Evolutionary conservation across 2,113 vertebrate genomes (phyloP).

Genomic region (Halcyon malimbica): DNA sequence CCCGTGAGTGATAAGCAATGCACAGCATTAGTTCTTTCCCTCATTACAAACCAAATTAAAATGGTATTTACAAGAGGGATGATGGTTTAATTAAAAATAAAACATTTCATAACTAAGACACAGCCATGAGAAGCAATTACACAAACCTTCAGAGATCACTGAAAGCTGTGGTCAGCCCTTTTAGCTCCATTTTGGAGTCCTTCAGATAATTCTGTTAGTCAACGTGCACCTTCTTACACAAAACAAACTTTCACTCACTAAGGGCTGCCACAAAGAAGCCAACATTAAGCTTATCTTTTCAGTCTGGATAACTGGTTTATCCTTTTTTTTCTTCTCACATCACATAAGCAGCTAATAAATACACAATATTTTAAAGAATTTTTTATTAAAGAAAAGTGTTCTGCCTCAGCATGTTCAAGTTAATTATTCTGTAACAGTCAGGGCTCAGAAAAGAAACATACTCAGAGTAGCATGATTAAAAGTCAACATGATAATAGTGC

Average conservation of each 20-base stretch:
- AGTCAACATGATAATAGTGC: background rate
- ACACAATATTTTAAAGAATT: background rate
- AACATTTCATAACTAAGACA: slow-evolving; percentile 38
- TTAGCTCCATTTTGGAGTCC: background rate
- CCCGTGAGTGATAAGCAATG: background rate
- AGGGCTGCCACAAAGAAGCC: background rate
- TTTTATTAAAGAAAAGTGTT: background rate
- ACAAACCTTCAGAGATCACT: background rate
- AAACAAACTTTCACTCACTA: background rate
- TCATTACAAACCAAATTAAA: slow-evolving; percentile 63
- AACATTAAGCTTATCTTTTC: background rate
- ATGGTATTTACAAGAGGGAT: slow-evolving; percentile 42
- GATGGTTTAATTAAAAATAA: slow-evolving; percentile 66
- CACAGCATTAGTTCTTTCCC: background rate
- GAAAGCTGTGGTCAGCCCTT: background rate
- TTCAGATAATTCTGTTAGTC: background rate
- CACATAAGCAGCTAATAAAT: background rate
- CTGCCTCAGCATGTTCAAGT: background rate
- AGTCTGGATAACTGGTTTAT: background rate
- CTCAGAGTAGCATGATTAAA: background rate
- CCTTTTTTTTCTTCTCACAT: background rate
- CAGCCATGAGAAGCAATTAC: slow-evolving; percentile 5
- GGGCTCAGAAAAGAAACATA: background rate
- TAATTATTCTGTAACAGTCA: background rate
- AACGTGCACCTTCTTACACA: background rate